Evolutionary conservation across 2,113 vertebrate genomes (phyloP), one percentile per base, ranked within the genome.

Genomic region (Vulpes lagopus): DNA sequence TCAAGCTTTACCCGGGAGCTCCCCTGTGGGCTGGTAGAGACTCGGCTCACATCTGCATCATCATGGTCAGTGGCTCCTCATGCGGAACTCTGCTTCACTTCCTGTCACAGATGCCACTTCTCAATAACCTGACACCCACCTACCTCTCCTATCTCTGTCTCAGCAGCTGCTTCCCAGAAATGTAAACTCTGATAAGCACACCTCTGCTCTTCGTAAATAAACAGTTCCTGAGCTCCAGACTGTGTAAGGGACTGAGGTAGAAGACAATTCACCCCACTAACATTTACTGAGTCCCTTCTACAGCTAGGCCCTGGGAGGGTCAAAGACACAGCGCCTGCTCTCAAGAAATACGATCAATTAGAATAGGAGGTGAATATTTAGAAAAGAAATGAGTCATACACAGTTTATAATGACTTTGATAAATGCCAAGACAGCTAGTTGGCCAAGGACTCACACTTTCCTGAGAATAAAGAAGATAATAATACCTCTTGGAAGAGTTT

Each of bases 401-500:
- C 19, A 1, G 2, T 78, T 86, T 23, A 38, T 22, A 69, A 25
- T 11, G 69, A 86, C 38, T 74, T n/a, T 35, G 23, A 93, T 86
- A 82, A 71, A 87, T 49, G 19, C 55, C 3, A 6, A 93, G 22
- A 71, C 5, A 64, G 19, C 62, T 27, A 4, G 32, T 20, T 35
- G 32, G 55, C 43, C 2, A 51, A 84, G 74, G 3, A 82, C 30
- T 90, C 62, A 32, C 11, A 81, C 17, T 35, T 93, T 5, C 51
- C 32, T 69, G 71, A 71, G 79, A 74, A 67, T 67, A 80, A 53
- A 67, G 60, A 87, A 38, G 19, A 59, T 67, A 64, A 73, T 59
- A 85, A 76, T 62, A 12, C 6, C 43, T 69, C 49, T 84, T 92
- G 83, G 62, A 65, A 87, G 55, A 51, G 20, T 92, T 96, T 64